Percentiles rank a stretch among this genome's conserved stretches.
Conservation (phyloP, 2,797 vertebrate genomes). For the Oryzias sinensis region DNA sequence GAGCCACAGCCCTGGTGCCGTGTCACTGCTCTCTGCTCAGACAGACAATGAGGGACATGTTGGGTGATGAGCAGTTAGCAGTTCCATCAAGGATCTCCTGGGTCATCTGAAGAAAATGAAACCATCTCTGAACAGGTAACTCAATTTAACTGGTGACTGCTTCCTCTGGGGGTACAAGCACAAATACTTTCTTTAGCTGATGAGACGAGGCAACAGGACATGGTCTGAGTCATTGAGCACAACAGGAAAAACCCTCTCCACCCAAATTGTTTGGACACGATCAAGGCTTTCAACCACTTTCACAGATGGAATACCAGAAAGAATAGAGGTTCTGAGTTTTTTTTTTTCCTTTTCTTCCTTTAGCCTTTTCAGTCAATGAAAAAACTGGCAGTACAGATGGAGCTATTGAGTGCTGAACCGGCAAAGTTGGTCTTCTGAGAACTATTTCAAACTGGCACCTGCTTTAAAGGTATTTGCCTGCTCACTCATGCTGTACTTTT, state of each 20-base stretch:
- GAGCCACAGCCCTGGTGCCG: slow-evolving; percentile 27
- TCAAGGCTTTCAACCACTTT: slow-evolving; percentile 62
- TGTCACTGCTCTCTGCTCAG: slow-evolving; percentile 42
- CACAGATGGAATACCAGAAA: slow-evolving; percentile 55
- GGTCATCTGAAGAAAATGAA: slow-evolving; percentile 75
- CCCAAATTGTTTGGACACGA: slow-evolving; percentile 71
- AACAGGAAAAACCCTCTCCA: slow-evolving; percentile 57
- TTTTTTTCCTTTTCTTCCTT: slow-evolving; percentile 39
- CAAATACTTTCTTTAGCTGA: slow-evolving; percentile 75
- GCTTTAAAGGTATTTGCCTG: slow-evolving; percentile 43
- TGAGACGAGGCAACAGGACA: slow-evolving; percentile 76
- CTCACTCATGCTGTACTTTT: slow-evolving; percentile 37
- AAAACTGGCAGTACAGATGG: slow-evolving; percentile 71
- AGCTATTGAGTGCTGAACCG: slow-evolving; percentile 67
- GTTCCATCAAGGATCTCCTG: slow-evolving; percentile 72
- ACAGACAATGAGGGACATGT: slow-evolving; percentile 61
- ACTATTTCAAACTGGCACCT: slow-evolving; percentile 54
- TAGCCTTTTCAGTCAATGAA: slow-evolving; percentile 72
- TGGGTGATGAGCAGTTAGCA: slow-evolving; percentile 72
- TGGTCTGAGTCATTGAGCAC: slow-evolving; percentile 62
- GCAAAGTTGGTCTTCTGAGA: slow-evolving; percentile 66
- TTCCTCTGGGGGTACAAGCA: slow-evolving; percentile 68
- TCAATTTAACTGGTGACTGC: slow-evolving; percentile 73
- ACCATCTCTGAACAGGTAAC: slow-evolving; percentile 78
- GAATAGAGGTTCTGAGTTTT: slow-evolving; percentile 52